phyloP scores from a whole-genome alignment of 2,888 invertebrate genomes.

The Eulithis prunata region DNA sequence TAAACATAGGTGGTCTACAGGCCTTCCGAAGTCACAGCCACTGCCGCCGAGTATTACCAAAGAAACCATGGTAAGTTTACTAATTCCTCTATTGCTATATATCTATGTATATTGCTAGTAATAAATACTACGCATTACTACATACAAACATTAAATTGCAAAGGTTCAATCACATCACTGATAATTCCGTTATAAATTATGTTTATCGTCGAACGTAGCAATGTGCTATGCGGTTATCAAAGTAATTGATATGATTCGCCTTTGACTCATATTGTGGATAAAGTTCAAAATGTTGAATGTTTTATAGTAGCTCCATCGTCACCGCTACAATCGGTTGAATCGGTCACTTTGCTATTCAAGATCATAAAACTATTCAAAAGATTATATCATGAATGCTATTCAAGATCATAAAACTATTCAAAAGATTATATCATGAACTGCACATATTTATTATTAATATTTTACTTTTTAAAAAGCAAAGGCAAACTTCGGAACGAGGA shows the following conservation, averaged over 20 bases:
- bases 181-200: constrained; percentile 19
- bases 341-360: too few species aligned
- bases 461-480: too few species aligned
- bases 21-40: constrained; percentile 87
- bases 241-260: constrained; percentile 13
- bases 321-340: too few species aligned
- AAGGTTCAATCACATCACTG: constrained; percentile 12
- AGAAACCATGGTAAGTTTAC: constrained; percentile 88
- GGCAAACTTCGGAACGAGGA: too few species aligned
- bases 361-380: too few species aligned
- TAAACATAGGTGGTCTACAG: constrained; percentile 89
- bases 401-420: too few species aligned
- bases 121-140: not conserved
- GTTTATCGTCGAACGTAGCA: constrained; percentile 37
- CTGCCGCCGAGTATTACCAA: constrained; percentile 90
- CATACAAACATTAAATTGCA: constrained; percentile 1
- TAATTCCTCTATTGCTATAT: not conserved
- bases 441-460: too few species aligned
- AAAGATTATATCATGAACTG: too few species aligned
- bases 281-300: not conserved
- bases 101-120: too few species aligned
- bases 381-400: too few species aligned
- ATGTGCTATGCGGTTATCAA: constrained; percentile 16
- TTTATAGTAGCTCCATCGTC: not conserved
- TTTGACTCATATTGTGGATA: constrained; percentile 10